Evolutionary conservation across 2,888 invertebrate species (phyloP), one percentile per base, ranked within the genome.

Genomic region (Cenopis cana): DNA sequence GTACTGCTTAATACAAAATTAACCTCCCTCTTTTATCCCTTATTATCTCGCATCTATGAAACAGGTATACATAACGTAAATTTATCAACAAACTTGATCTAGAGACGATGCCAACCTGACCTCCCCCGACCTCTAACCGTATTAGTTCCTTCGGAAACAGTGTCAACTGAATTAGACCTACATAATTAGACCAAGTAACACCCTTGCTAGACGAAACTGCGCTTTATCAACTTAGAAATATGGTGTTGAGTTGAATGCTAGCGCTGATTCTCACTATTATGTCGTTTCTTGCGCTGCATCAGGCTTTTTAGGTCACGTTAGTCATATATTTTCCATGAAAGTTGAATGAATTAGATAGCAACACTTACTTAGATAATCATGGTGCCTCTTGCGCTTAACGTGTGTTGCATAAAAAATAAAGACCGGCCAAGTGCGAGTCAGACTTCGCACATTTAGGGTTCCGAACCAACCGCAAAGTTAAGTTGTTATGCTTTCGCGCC

Each of bases 201-300:
- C 24, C 11, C 56, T 11, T 11, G 17, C 11, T 10, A 8, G 5
- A 20, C 20, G 4, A 57, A 57, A 38, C 2, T 38, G 0, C 0
- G 18, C 36, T 57, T 18, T 57, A 57, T 11, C 0, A 0, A 8
- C 18, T 38, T 38, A 0, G 9, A n/a, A 0, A 49, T 49, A 61
- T 11, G 24, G 46, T 49, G 10, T 29, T n/a, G 11, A 6, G 33
- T 29, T 17, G 20, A 17, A n/a, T 29, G 60, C 17, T 10, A 29
- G 49, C 8, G 29, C 9, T 49, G 14, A 4, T 61, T 61, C 60
- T 46, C 60, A 61, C 46, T 49, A 61, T 61, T 49, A 49, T 61
- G 17, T 2, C 10, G 60, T 46, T 60, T 60, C 60, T 61, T 61
- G 49, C 20, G 14, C n/a, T 24, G 12, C 17, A 20, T 18, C 6